A percentile compares a stretch with the other conserved stretches of the same genome.
These are phyloP conservation scores for Apus apus DNA, from an alignment of 2,113 vertebrate genomes.

Conservation along the genomic window DNA sequence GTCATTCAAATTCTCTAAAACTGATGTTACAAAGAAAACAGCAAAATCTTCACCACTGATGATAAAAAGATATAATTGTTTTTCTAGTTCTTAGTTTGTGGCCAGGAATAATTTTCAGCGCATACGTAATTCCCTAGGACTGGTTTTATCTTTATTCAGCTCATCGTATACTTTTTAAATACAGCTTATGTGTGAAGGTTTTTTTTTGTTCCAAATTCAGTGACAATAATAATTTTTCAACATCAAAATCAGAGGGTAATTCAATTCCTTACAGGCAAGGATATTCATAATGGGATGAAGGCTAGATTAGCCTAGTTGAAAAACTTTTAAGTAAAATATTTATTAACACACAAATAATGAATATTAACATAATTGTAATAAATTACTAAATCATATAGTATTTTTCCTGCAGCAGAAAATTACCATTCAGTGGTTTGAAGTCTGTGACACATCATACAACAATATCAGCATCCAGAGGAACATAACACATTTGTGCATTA, in stretches of 20 bases:
- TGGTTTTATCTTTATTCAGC: background rate
- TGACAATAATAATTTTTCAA: background rate
- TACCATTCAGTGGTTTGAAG: background rate
- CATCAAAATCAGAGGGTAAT: background rate
- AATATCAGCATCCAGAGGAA: background rate
- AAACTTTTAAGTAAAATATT: background rate
- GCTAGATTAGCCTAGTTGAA: background rate
- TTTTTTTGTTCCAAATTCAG: background rate
- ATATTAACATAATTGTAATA: background rate
- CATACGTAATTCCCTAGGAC: background rate
- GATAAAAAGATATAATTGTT: fast-evolving
- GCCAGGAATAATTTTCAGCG: background rate
- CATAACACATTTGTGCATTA: background rate
- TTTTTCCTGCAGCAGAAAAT: background rate
- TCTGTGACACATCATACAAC: background rate
- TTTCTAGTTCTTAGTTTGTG: background rate
- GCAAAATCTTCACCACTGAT: background rate
- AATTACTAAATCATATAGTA: background rate
- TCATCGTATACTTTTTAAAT: background rate
- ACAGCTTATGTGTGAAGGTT: background rate
- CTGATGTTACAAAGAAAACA: background rate
- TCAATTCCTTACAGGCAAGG: background rate
- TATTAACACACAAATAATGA: background rate
- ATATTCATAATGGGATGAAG: background rate
- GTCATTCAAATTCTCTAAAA: background rate